A percentile compares a stretch with the other conserved stretches of the same genome.
Conservation (phyloP, 2,797 vertebrate species). For the Gallinago nigripennis region DNA sequence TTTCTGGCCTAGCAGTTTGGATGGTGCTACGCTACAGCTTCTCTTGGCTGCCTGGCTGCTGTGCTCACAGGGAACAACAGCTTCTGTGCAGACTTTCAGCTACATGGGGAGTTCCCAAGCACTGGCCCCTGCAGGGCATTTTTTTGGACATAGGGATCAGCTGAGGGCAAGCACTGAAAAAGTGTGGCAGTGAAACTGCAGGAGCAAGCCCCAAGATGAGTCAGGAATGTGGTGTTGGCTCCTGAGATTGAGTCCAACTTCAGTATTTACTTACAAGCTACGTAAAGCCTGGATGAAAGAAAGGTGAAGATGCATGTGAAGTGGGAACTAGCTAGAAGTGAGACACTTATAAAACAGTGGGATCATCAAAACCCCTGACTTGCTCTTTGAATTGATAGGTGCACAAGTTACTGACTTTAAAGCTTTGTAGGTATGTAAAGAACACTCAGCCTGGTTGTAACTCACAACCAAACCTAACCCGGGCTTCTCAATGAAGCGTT, state of each 20-base stretch:
- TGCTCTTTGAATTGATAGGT: not conserved
- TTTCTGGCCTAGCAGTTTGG: not conserved
- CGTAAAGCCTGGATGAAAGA: not conserved
- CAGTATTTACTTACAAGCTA: not conserved
- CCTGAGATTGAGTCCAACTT: not conserved
- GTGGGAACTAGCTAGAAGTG: not conserved
- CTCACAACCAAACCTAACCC: fast-evolving
- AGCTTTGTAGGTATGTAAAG: not conserved
- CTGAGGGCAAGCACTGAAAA: not conserved
- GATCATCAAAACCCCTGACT: not conserved
- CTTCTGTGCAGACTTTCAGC: not conserved
- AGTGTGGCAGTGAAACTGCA: not conserved
- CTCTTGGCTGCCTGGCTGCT: not conserved
- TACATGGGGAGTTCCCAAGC: not conserved
- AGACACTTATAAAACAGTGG: not conserved
- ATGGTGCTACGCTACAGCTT: not conserved
- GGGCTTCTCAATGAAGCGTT: not conserved
- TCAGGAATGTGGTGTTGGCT: not conserved
- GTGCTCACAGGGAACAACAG: not conserved
- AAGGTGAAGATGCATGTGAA: not conserved
- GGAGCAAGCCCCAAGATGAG: not conserved
- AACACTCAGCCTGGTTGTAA: not conserved
- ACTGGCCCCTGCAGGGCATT: not conserved
- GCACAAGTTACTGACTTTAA: not conserved
- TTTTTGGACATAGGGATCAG: not conserved